Conservation (phyloP, 2,888 invertebrate genomes). For the Orgyia antiqua region DNA sequence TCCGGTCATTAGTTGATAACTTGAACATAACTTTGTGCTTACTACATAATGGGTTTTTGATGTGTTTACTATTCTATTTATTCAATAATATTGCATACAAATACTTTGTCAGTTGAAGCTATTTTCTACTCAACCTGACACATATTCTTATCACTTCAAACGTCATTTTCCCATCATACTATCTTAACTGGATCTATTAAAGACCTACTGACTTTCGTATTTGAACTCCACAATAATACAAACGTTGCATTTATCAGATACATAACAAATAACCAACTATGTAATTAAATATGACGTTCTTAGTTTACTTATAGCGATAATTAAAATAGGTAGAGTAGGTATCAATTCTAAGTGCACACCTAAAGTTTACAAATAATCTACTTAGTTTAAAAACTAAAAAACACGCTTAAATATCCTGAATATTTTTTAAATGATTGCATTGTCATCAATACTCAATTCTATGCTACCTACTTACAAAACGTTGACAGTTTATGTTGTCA, state of each 20-base stretch:
- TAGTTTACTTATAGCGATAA: background rate
- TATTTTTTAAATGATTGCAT: no score
- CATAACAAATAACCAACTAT: background rate
- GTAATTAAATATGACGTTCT: background rate
- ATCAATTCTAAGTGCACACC: no score
- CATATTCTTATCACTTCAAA: conserved; percentile 49
- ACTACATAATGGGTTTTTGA: conserved; percentile 41
- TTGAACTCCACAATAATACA: conserved; percentile 12
- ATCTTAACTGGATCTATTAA: conserved; percentile 25
- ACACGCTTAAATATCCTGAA: no score
- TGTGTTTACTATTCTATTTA: conserved; percentile 38
- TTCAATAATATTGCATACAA: conserved; percentile 21
- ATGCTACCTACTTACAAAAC: no score
- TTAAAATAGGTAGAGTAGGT: no score
- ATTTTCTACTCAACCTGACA: conserved; percentile 55
- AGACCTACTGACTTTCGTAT: conserved; percentile 22
- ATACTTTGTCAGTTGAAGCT: conserved; percentile 32
- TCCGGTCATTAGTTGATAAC: conserved; percentile 27
- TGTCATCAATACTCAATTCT: no score
- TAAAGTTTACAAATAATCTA: no score
- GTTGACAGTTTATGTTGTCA: no score
- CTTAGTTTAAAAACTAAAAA: no score
- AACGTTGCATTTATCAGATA: conserved; percentile 1
- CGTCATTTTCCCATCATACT: conserved; percentile 43
- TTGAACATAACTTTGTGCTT: conserved; percentile 12